Percentiles rank a stretch among this genome's conserved stretches.
Conservation (phyloP, 2,797 vertebrate genomes). For the Pseudopleuronectes americanus region DNA sequence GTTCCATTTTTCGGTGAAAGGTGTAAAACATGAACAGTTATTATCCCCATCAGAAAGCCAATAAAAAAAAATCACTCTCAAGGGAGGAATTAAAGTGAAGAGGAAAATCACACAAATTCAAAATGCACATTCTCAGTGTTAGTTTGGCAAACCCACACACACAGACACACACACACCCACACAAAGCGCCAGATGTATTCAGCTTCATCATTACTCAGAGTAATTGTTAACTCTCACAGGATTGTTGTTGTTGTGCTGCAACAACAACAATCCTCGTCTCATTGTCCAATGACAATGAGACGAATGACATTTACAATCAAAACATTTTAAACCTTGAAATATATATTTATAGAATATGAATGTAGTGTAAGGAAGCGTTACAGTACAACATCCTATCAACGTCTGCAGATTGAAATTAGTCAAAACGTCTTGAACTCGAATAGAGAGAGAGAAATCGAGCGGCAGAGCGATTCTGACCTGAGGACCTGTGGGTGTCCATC, state of each 20-base stretch:
- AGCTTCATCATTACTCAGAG: constrained; percentile 46
- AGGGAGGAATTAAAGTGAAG: no score
- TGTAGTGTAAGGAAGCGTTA: no score
- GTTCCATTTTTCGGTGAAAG: constrained; percentile 46
- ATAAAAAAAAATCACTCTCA: constrained; percentile 55
- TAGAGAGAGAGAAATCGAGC: no score
- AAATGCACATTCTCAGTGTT: not conserved
- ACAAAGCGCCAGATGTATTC: not conserved
- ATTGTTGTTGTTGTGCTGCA: constrained; percentile 59
- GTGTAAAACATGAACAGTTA: constrained; percentile 33
- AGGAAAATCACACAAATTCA: not conserved
- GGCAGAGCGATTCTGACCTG: no score
- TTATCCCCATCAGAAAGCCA: constrained; percentile 43
- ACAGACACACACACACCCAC: not conserved
- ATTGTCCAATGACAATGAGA: no score
- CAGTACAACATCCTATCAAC: not conserved
- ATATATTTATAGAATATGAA: no score
- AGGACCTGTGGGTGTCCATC: no score
- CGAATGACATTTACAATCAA: no score
- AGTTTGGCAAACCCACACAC: not conserved
- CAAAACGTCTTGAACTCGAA: not conserved
- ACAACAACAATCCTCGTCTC: no score
- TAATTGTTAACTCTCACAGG: constrained; percentile 38
- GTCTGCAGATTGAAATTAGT: not conserved
- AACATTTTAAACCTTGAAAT: no score